A percentile compares a stretch with the other conserved stretches of the same genome.
phyloP scores from a whole-genome alignment of 2,113 vertebrate species.

The Kobus ellipsiprymnus region DNA sequence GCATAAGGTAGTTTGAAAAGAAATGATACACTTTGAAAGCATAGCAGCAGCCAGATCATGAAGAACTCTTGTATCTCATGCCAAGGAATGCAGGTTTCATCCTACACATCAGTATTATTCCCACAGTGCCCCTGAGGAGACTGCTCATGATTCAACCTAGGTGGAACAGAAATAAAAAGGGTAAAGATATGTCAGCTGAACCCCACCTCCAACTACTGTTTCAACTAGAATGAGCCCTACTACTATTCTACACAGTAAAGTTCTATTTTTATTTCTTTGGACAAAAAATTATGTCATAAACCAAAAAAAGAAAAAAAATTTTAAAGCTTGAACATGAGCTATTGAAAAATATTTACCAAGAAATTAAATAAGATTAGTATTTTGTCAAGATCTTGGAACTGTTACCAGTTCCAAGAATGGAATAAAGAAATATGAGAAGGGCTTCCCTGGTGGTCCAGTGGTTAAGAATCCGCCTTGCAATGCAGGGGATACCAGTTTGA shows the following conservation, averaged over 20 bases:
- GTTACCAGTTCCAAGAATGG: not conserved
- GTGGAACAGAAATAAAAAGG: not conserved
- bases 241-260: not conserved
- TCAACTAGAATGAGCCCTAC: not conserved
- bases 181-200: not conserved
- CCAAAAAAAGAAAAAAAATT: not conserved
- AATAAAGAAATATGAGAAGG: not conserved
- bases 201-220: not conserved
- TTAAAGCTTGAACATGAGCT: not conserved
- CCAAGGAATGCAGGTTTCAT: not conserved
- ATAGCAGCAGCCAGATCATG: not conserved
- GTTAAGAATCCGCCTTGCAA: not conserved
- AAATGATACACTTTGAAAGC: not conserved
- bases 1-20: not conserved
- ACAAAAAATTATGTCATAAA: not conserved
- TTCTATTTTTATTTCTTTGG: not conserved
- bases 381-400: not conserved
- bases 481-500: not conserved
- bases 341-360: not conserved
- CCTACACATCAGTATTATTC: not conserved
- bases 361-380: constrained; percentile 23
- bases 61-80: not conserved
- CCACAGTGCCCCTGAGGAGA: not conserved
- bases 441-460: not conserved
- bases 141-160: not conserved